Evolutionary conservation across 2,797 vertebrate species (phyloP).

Genomic region (Lacerta viridis): DNA sequence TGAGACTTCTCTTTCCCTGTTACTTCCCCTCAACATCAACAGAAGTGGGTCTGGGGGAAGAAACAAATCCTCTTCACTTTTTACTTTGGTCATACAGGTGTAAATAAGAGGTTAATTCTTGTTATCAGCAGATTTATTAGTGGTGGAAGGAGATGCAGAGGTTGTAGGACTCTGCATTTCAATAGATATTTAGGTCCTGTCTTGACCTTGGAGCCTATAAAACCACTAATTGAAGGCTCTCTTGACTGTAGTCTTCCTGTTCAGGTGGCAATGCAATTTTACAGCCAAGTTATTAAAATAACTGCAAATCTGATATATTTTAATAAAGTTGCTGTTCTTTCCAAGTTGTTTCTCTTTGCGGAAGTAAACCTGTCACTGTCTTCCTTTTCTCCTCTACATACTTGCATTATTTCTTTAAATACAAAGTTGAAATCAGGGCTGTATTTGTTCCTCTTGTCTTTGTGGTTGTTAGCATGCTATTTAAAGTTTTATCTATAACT

Average conservation of each 20-base stretch:
- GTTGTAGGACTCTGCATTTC: not conserved
- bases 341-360: not conserved
- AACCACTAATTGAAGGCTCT: constrained; percentile 1
- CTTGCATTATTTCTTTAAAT: not conserved
- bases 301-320: not conserved
- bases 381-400: not conserved
- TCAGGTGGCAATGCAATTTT: not conserved
- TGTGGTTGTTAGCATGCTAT: not conserved
- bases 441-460: not conserved
- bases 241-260: not conserved
- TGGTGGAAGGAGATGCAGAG: not conserved
- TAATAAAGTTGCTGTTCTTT: not conserved
- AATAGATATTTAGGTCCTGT: not conserved
- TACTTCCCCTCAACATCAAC: not conserved
- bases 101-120: not conserved
- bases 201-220: not conserved
- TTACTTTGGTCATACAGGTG: not conserved
- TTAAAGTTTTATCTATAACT: too few relatives aligned
- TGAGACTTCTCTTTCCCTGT: not conserved
- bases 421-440: not conserved
- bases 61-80: not conserved
- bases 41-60: not conserved
- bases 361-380: not conserved
- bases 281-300: not conserved
- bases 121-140: not conserved